A percentile compares a stretch with the other conserved stretches of the same genome.
phyloP scores from a whole-genome alignment of 64 coral and sea anemone genomes.

The Montipora sp. region DNA sequence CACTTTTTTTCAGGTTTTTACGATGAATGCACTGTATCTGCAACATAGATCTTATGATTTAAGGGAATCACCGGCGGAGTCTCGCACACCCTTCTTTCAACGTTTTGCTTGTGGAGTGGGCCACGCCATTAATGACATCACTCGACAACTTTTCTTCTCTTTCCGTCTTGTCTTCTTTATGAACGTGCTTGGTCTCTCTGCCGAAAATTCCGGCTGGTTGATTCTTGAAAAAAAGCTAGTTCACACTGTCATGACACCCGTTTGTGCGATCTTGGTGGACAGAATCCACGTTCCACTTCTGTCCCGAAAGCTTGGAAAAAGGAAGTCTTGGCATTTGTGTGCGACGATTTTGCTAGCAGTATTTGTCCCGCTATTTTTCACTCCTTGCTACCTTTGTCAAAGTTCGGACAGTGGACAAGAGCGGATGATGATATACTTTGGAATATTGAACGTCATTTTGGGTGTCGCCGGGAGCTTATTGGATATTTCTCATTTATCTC shows the following conservation, averaged over 20 bases:
- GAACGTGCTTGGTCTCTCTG: not conserved
- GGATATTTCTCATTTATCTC: not conserved
- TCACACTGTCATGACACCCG: not conserved
- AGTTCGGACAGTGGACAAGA: not conserved
- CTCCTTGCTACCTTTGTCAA: not conserved
- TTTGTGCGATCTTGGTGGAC: not conserved
- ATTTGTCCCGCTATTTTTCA: not conserved
- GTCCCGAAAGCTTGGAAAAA: not conserved
- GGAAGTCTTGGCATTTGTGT: constrained; percentile 8
- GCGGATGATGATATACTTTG: not conserved
- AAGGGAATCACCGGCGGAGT: not conserved
- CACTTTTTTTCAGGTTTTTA: no score
- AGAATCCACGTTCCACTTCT: not conserved
- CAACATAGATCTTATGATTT: no score
- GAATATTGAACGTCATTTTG: not conserved
- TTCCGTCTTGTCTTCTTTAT: not conserved
- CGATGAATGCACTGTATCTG: no score
- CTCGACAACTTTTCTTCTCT: not conserved
- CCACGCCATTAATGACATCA: not conserved
- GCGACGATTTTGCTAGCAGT: not conserved
- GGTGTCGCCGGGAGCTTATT: not conserved
- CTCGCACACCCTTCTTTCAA: not conserved
- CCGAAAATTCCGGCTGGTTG: not conserved
- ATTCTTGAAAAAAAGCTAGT: not conserved
- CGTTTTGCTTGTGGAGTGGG: not conserved